Evolutionary conservation across 2,113 vertebrate species (phyloP), one percentile per base, ranked within the genome.

Genomic region (Rhagologus leucostigma): DNA sequence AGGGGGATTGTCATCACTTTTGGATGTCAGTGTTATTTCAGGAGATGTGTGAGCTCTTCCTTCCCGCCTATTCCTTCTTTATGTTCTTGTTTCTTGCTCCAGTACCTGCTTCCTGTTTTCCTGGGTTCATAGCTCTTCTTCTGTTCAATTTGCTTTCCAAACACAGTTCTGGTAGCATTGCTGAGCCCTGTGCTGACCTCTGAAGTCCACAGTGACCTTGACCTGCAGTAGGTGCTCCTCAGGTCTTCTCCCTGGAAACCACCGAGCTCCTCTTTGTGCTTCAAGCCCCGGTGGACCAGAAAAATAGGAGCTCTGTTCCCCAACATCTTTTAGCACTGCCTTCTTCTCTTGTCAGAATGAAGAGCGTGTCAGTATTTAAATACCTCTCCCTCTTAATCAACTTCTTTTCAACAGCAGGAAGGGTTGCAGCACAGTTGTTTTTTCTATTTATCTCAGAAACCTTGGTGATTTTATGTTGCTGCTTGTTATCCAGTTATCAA

Each of bases 401-500:
- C n/a, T 71, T 32, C 17, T 75, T 73, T 33, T 63, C 47, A 88
- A 55, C 4, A 9, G 41, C 39, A 85, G 39, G 37, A 85, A 63
- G 26, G 30, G 16, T 39, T 82, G 56, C 46, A 87, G 50, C n/a
- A 50, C 37, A 33, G n/a, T 32, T 75, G 6, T 33, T 56, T 63
- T 91, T 94, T 65, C 81, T 85, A 4, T 85, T 94, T 91, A 11
- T 77, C 52, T 69, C 68, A 27, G 27, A 84, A 88, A 30, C 26
- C 24, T 56, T n/a, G 63, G 56, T 84, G 37, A 75, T 52, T 67
- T 90, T 53, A 46, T 68, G 39, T 41, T 90, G 65, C 52, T 94
- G 39, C 52, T 86, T 4, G 6, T 88, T 90, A 70, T 35, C 56
- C 47, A 64, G 49, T 92, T 91, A 71, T 44, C 47, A 71, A 33